phyloP scores from a whole-genome alignment of 2,797 vertebrate species.

The Xyrichtys novacula region DNA sequence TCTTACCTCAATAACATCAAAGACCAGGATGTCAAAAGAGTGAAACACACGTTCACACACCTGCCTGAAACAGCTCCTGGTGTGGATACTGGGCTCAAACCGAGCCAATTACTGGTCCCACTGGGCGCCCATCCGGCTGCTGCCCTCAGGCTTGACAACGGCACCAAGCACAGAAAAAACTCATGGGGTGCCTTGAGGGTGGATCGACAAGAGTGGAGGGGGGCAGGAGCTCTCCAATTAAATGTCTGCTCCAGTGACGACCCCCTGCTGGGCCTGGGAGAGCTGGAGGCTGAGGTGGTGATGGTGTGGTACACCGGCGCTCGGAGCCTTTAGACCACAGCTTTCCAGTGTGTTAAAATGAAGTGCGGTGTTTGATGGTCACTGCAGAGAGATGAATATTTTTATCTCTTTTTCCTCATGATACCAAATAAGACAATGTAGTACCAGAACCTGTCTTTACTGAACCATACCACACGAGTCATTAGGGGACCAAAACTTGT shows the following conservation, averaged over 20 bases:
- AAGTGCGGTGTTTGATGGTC: not conserved
- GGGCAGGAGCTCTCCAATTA: conserved; percentile 82
- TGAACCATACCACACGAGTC: too few relatives aligned
- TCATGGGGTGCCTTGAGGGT: conserved; percentile 76
- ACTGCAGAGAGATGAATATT: not conserved
- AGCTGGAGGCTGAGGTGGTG: conserved; percentile 51
- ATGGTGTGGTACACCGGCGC: conserved; percentile 57
- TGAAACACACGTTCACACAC: conserved; percentile 45
- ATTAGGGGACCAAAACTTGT: too few relatives aligned
- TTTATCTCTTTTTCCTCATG: not conserved
- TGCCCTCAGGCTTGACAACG: conserved; percentile 88
- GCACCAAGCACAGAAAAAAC: conserved; percentile 75
- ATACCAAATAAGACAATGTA: too few relatives aligned
- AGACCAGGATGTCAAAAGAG: conserved; percentile 51
- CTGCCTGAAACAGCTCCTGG: conserved; percentile 49
- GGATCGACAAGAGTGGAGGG: conserved; percentile 59
- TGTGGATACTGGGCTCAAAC: conserved; percentile 64
- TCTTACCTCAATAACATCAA: conserved; percentile 41
- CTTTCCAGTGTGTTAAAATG: conserved; percentile 15
- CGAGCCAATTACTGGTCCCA: conserved; percentile 90
- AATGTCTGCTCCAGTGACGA: conserved; percentile 72
- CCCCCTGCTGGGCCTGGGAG: conserved; percentile 65
- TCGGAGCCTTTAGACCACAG: conserved; percentile 32
- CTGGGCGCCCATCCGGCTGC: conserved; percentile 85
- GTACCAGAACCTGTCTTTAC: too few relatives aligned